Conservation (phyloP, 2,888 invertebrate genomes). For the Erannis defoliaria region DNA sequence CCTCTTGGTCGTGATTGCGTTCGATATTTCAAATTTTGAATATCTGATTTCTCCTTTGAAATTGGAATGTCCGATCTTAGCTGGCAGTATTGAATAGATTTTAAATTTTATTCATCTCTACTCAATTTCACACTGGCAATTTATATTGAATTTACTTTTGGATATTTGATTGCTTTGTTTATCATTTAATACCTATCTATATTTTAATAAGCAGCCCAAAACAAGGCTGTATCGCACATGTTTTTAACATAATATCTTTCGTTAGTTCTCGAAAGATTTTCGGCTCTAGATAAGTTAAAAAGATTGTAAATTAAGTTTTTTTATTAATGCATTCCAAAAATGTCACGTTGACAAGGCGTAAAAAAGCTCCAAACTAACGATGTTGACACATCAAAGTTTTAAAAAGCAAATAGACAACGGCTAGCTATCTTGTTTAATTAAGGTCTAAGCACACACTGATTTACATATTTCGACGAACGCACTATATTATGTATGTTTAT, state of each 20-base stretch:
- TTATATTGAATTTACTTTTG: slow-evolving; percentile 2
- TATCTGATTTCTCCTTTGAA: slow-evolving; percentile 60
- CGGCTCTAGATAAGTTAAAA: background rate
- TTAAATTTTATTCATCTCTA: slow-evolving; percentile 23
- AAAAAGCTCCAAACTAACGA: slow-evolving; percentile 44
- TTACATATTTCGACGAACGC: slow-evolving; percentile 75
- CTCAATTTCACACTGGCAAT: slow-evolving; percentile 15
- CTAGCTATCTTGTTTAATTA: slow-evolving; percentile 83
- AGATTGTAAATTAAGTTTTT: slow-evolving; percentile 4
- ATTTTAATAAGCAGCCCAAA: no score
- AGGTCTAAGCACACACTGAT: slow-evolving; percentile 73
- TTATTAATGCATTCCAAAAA: slow-evolving; percentile 31
- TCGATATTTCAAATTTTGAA: slow-evolving; percentile 43
- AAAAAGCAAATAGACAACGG: slow-evolving; percentile 75
- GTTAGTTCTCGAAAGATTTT: no score
- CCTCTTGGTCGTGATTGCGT: slow-evolving; percentile 34
- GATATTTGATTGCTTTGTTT: background rate
- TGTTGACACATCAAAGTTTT: slow-evolving; percentile 60
- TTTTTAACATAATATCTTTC: no score
- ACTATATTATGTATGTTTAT: slow-evolving; percentile 63
- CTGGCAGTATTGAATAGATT: slow-evolving; percentile 33
- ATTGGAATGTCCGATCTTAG: slow-evolving; percentile 42
- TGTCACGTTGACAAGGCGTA: slow-evolving; percentile 11
- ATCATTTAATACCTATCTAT: no score
- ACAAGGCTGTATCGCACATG: no score